Percentiles rank a stretch among this genome's conserved stretches.
Conservation (phyloP, 2,888 invertebrate genomes). For the Drosophila ustulata region DNA sequence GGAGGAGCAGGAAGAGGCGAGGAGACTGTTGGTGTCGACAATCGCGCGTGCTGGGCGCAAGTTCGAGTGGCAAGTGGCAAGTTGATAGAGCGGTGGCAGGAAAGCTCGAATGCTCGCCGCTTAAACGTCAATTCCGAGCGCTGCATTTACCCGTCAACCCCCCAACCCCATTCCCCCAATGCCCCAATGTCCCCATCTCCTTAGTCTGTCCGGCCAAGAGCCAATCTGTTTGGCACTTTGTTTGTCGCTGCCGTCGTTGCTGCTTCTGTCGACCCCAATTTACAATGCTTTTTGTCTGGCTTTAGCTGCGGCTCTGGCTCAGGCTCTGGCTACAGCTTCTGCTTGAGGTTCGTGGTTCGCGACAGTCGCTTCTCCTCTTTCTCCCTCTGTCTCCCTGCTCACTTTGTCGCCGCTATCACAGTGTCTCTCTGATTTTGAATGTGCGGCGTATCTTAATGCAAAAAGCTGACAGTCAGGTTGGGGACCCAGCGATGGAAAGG, state of each 20-base stretch:
- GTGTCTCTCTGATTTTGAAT: conserved; percentile 53
- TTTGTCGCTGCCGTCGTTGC: conserved; percentile 52
- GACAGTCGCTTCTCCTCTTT: conserved; percentile 10
- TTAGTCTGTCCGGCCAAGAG: conserved; percentile 47
- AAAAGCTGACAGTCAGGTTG: conserved; percentile 49
- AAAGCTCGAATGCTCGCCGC: conserved; percentile 24
- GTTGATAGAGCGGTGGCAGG: conserved; percentile 22
- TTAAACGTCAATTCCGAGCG: conserved; percentile 69
- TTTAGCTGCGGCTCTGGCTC: conserved; percentile 39
- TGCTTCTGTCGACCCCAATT: conserved; percentile 75
- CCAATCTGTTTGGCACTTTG: conserved; percentile 78
- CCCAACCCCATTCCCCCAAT: conserved; percentile 16
- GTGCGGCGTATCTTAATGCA: conserved; percentile 65
- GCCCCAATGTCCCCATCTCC: background rate
- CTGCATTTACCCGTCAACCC: conserved; percentile 59
- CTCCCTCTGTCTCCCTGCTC: background rate
- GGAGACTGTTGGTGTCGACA: conserved; percentile 48
- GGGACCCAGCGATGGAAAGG: background rate
- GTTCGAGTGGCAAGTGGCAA: conserved; percentile 35
- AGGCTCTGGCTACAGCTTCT: conserved; percentile 12
- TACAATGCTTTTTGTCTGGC: conserved; percentile 75
- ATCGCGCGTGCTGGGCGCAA: conserved; percentile 43
- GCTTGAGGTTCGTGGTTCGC: conserved; percentile 29
- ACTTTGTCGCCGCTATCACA: background rate
- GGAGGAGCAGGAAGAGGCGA: background rate